Conservation (phyloP, 37 sponge, comb jelly and placozoan genomes). For the Halichondria panicea region DNA sequence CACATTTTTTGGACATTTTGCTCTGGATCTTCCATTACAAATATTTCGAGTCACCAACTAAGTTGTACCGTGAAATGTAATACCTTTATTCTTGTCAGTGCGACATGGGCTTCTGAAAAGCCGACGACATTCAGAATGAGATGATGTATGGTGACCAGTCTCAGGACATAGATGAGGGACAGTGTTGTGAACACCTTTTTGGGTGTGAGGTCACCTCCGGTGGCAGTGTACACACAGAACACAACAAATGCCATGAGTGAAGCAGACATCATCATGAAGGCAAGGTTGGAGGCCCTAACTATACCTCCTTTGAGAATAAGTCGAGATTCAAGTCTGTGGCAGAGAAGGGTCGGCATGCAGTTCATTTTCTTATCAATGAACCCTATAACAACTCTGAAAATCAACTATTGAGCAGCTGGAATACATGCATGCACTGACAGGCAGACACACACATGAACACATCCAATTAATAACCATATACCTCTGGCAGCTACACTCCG, state of each 20-base stretch:
- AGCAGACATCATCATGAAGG: slow-evolving; percentile 27
- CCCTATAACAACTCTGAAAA: background rate
- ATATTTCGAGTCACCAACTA: background rate
- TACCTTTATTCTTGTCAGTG: slow-evolving; percentile 67
- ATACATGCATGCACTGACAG: background rate
- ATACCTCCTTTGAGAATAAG: slow-evolving; percentile 18
- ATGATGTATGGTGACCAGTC: slow-evolving; percentile 36
- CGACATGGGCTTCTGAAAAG: slow-evolving; percentile 59
- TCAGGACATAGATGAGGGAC: slow-evolving; percentile 33
- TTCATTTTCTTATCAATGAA: background rate
- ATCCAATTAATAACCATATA: too few relatives aligned
- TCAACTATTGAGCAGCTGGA: background rate
- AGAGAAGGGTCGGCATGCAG: background rate
- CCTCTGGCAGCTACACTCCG: too few relatives aligned
- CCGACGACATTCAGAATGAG: slow-evolving; percentile 31
- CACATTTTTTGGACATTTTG: background rate
- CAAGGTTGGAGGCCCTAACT: slow-evolving; percentile 41
- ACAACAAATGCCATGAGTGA: slow-evolving; percentile 44
- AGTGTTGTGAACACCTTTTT: slow-evolving; percentile 58
- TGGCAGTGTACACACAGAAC: slow-evolving; percentile 33
- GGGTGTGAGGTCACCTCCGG: slow-evolving; percentile 50
- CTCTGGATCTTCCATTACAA: background rate
- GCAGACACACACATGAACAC: background rate
- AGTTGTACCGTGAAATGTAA: background rate
- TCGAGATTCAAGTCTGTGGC: slow-evolving; percentile 39